Percentiles rank a stretch among this genome's conserved stretches.
These are phyloP conservation scores for Hypercompe scribonia DNA, from an alignment of 2,888 invertebrate species.

Conservation along the genomic window DNA sequence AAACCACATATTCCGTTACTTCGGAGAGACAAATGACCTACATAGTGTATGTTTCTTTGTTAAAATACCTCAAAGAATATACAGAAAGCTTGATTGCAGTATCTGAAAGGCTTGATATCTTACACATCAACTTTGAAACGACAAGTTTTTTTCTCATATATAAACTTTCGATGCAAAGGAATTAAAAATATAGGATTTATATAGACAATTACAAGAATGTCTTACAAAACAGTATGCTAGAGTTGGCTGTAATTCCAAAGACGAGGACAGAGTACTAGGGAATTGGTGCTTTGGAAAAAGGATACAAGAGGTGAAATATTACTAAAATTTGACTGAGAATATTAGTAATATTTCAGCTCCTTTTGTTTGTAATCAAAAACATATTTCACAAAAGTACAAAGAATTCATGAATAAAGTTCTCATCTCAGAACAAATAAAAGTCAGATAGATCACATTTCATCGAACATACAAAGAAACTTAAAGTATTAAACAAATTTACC, in stretches of 20 bases:
- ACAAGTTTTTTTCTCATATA: not conserved
- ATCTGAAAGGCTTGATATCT: not conserved
- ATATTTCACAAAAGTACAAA: conserved; percentile 1
- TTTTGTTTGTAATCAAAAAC: not conserved
- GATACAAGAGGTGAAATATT: conserved; percentile 34
- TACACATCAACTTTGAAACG: not conserved
- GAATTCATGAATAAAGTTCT: conserved; percentile 4
- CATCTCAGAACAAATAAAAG: not conserved
- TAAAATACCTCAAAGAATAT: not conserved
- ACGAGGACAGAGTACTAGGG: conserved; percentile 9
- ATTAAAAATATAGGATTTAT: not conserved
- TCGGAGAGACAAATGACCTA: conserved; percentile 20
- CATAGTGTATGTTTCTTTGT: conserved; percentile 7
- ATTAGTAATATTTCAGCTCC: too few relatives aligned
- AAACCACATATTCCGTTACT: conserved; percentile 10
- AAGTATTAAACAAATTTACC: not conserved
- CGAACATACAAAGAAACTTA: not conserved
- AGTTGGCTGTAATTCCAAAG: not conserved
- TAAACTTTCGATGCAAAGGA: not conserved
- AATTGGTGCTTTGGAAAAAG: conserved; percentile 33
- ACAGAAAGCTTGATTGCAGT: not conserved
- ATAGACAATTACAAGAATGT: not conserved
- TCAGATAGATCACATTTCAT: conserved; percentile 1
- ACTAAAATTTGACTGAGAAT: conserved; percentile 16
- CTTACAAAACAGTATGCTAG: not conserved